phyloP scores from a whole-genome alignment of 2,113 vertebrate genomes.

The Toxostoma redivivum region DNA sequence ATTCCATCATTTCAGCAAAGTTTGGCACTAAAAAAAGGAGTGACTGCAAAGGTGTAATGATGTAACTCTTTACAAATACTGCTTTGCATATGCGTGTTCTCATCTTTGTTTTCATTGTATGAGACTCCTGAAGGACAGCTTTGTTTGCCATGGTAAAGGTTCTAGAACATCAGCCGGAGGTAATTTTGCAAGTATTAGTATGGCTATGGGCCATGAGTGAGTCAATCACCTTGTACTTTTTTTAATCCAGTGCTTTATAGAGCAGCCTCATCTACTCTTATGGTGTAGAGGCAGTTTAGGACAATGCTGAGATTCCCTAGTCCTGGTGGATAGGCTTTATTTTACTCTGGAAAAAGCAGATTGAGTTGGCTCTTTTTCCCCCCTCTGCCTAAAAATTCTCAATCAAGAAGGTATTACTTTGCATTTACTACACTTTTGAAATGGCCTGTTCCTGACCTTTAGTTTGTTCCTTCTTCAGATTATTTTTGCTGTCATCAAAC shows the following conservation, averaged over 20 bases:
- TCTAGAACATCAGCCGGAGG: conserved; percentile 24
- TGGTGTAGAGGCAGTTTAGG: background rate
- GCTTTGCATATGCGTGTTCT: conserved; percentile 1
- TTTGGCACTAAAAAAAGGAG: background rate
- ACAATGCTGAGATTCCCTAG: background rate
- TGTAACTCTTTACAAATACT: background rate
- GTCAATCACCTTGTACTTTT: conserved; percentile 54
- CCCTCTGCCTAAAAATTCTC: background rate
- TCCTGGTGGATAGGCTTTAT: background rate
- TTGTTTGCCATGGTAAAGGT: background rate
- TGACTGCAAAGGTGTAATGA: background rate
- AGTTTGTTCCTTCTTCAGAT: background rate
- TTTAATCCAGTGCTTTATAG: conserved; percentile 35
- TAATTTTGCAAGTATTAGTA: conserved; percentile 55
- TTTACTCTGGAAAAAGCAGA: background rate
- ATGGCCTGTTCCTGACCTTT: background rate
- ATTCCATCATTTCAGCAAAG: background rate
- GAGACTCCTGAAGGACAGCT: conserved; percentile 24
- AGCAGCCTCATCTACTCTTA: conserved; percentile 21
- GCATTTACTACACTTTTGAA: background rate
- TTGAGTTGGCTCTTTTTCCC: background rate
- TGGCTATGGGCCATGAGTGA: conserved; percentile 51
- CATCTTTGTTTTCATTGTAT: background rate
- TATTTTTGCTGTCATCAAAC: background rate
- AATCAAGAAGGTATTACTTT: background rate